Conservation (phyloP, 2,888 invertebrate species). For the Drosophila algonquin region DNA sequence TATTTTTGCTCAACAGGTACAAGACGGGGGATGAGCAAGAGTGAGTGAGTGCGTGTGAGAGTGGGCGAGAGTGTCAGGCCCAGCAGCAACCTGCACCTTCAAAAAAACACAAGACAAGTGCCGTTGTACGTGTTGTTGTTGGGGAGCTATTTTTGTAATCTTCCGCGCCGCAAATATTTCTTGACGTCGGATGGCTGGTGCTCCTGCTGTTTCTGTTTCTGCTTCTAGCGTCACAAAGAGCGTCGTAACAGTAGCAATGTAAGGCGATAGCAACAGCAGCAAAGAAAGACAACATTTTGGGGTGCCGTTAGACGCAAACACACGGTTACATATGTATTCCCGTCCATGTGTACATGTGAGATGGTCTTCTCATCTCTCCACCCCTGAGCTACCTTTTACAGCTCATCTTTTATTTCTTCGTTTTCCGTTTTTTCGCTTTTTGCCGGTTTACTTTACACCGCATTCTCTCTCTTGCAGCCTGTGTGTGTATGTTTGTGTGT, state of each 20-base stretch:
- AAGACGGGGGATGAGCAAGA: slow-evolving; percentile 42
- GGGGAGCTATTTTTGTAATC: slow-evolving; percentile 67
- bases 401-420: slow-evolving; percentile 58
- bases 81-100: slow-evolving; percentile 8
- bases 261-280: slow-evolving; percentile 11
- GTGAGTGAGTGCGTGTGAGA: slow-evolving; percentile 34
- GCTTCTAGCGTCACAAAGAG: slow-evolving; percentile 7
- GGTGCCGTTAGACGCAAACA: slow-evolving; percentile 45
- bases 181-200: background rate
- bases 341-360: background rate
- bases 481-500: slow-evolving; percentile 20
- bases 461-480: slow-evolving; percentile 15
- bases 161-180: slow-evolving; percentile 41
- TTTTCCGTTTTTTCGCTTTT: slow-evolving; percentile 46
- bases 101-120: slow-evolving; percentile 20
- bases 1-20: slow-evolving; percentile 73
- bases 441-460: slow-evolving; percentile 72
- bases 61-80: background rate
- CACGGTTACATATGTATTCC: background rate
- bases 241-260: slow-evolving; percentile 5
- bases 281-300: slow-evolving; percentile 28
- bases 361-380: slow-evolving; percentile 5
- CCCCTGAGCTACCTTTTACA: slow-evolving; percentile 44
- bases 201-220: slow-evolving; percentile 2
- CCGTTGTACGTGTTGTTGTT: slow-evolving; percentile 14